Percentiles rank a stretch among this genome's conserved stretches.
Conservation (phyloP, 1,140 invertebrate species). For the Aphidius ervi region DNA sequence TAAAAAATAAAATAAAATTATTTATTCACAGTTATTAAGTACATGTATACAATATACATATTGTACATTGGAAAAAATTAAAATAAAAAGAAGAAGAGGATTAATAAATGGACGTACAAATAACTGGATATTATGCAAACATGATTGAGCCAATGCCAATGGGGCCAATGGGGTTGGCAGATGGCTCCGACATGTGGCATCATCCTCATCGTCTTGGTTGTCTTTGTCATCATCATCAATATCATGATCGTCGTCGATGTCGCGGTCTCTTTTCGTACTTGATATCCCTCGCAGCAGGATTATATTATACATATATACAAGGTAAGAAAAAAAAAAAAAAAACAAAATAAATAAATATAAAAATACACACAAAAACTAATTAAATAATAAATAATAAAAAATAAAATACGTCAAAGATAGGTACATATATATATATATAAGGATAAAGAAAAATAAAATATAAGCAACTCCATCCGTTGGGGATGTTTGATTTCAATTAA, state of each 20-base stretch:
- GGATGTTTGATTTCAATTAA: slow-evolving; percentile 41
- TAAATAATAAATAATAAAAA: not conserved
- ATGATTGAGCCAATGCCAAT: slow-evolving; percentile 20
- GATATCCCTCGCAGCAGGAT: not conserved
- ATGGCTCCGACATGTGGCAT: slow-evolving; percentile 26
- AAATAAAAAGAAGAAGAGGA: too few species aligned
- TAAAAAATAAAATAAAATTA: too few species aligned
- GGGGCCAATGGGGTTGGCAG: slow-evolving; percentile 24
- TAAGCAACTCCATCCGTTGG: slow-evolving; percentile 11
- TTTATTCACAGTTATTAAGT: too few species aligned
- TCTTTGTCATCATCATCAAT: not conserved
- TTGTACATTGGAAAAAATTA: too few species aligned
- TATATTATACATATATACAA: not conserved
- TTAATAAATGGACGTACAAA: slow-evolving; percentile 11
- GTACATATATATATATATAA: not conserved
- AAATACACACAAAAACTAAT: not conserved
- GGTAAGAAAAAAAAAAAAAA: not conserved
- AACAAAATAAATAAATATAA: not conserved
- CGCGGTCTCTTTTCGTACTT: too few species aligned
- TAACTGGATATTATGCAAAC: slow-evolving; percentile 42
- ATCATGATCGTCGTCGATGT: not conserved
- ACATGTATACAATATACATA: too few species aligned
- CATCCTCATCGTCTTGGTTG: slow-evolving; percentile 7
- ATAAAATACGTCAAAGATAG: slow-evolving; percentile 1
- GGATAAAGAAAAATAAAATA: slow-evolving; percentile 3